These are phyloP conservation scores for Ophion ellenae DNA, from an alignment of 2,888 invertebrate species.

Conservation along the genomic window DNA sequence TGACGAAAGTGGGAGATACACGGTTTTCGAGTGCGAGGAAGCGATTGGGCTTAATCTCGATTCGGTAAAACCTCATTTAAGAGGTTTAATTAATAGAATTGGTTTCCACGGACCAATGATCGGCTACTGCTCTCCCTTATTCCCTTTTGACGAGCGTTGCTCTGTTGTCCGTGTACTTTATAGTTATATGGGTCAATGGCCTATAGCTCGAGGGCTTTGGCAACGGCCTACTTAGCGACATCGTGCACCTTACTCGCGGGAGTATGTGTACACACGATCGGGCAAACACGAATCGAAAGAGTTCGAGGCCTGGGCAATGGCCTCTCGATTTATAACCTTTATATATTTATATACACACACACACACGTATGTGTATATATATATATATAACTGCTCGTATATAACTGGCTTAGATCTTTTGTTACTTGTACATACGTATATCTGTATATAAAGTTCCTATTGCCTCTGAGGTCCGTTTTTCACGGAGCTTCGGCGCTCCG, in stretches of 20 bases:
- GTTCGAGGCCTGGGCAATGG: constrained; percentile 28
- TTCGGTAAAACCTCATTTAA: neutral
- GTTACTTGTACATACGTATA: too few species aligned
- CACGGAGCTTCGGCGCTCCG: too few species aligned
- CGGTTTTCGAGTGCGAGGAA: neutral
- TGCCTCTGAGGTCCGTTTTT: neutral
- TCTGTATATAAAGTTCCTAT: too few species aligned
- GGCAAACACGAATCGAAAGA: constrained; percentile 12
- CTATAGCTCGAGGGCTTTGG: constrained; percentile 63
- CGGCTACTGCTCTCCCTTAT: neutral
- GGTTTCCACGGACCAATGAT: neutral
- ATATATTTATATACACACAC: too few species aligned
- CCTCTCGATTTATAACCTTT: constrained; percentile 1
- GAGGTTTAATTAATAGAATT: neutral
- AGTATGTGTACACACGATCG: neutral
- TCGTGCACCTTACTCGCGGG: constrained; percentile 18
- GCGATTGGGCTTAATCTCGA: neutral
- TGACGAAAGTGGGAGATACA: neutral
- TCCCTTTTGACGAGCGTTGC: neutral
- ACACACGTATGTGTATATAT: too few species aligned
- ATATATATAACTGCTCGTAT: too few species aligned
- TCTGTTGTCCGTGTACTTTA: neutral
- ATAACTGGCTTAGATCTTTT: too few species aligned
- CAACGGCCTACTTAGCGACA: constrained; percentile 59
- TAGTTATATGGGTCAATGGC: constrained; percentile 52